These are phyloP conservation scores for Podarcis muralis DNA, from an alignment of 2,113 vertebrate genomes.

Conservation along the genomic window DNA sequence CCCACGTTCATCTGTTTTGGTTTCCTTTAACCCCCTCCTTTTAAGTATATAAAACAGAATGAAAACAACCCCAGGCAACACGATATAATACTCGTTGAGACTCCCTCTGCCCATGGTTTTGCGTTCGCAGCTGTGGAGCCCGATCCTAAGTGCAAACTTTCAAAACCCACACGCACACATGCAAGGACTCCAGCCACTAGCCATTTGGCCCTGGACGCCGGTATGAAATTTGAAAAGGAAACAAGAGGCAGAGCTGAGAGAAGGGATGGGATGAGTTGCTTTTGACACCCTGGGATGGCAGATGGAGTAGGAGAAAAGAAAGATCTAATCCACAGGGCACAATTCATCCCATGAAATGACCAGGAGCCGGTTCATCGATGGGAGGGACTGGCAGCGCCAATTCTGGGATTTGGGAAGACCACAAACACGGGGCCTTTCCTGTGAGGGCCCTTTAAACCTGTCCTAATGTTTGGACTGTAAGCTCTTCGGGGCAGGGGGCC, in stretches of 20 bases:
- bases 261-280: neutral
- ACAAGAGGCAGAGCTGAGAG: neutral
- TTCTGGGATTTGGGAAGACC: neutral
- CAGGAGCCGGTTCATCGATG: neutral
- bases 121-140: neutral
- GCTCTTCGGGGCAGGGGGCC: neutral
- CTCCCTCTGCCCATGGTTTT: neutral
- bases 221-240: neutral
- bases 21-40: neutral
- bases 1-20: neutral
- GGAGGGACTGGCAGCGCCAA: too few relatives aligned
- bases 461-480: neutral
- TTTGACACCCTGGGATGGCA: neutral
- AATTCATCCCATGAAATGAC: neutral
- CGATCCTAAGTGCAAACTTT: neutral
- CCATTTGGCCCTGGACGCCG: neutral
- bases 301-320: neutral
- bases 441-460: neutral
- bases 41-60: constrained; percentile 43
- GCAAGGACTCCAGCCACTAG: neutral
- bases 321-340: too few relatives aligned
- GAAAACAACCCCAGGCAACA: constrained; percentile 25
- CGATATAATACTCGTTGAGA: neutral
- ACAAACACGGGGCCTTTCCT: too few relatives aligned
- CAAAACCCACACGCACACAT: neutral